phyloP scores from a whole-genome alignment of 2,888 invertebrate species.

The Cheilosia urbana region DNA sequence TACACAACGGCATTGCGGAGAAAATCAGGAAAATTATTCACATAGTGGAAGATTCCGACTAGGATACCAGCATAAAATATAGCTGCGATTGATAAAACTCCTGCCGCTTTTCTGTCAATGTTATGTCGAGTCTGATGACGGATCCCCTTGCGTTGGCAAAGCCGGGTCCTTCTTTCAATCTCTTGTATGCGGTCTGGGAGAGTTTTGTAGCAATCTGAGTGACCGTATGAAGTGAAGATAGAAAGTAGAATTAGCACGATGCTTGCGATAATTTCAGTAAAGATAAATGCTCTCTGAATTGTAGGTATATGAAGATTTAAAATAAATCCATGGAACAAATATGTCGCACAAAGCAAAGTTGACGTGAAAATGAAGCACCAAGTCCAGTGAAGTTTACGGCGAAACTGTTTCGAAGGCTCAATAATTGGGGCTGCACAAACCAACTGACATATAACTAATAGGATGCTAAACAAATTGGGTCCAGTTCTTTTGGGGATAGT shows the following conservation, averaged over 20 bases:
- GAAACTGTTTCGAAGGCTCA: background rate
- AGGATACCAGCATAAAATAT: constrained; percentile 1
- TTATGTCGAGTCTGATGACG: background rate
- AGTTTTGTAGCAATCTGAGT: constrained; percentile 40
- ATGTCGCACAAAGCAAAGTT: constrained; percentile 7
- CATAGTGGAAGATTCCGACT: constrained; percentile 65
- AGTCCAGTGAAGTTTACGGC: constrained; percentile 20
- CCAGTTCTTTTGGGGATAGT: background rate
- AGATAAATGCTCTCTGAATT: constrained; percentile 75
- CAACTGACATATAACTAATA: constrained; percentile 27
- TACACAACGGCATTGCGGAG: constrained; percentile 64
- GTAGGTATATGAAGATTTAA: constrained; percentile 58
- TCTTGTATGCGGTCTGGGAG: constrained; percentile 39
- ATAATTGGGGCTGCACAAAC: constrained; percentile 60
- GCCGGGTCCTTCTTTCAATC: constrained; percentile 19
- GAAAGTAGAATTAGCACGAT: constrained; percentile 68
- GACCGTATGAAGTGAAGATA: constrained; percentile 45
- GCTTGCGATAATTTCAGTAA: constrained; percentile 76
- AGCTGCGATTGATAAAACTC: background rate
- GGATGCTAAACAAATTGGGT: background rate
- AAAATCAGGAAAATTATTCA: constrained; percentile 15
- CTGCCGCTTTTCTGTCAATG: background rate
- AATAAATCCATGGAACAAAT: background rate
- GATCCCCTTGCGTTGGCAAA: constrained; percentile 18
- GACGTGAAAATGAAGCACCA: constrained; percentile 22